Conservation (phyloP, 92 coral and sea anemone genomes). For the Muricea muricata region DNA sequence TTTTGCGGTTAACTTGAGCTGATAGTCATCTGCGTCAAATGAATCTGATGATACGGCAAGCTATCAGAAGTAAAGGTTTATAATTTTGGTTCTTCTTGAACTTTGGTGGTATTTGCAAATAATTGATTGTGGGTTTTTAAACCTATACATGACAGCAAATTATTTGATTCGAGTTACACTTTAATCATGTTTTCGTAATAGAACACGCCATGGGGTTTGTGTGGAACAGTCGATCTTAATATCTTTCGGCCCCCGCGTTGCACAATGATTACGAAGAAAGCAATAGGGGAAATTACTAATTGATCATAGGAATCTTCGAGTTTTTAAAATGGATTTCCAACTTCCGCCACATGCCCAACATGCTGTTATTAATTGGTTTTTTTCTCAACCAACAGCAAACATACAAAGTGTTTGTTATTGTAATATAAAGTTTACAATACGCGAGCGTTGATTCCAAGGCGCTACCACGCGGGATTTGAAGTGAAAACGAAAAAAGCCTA, state of each 20-base stretch:
- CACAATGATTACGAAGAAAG: neutral
- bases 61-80: neutral
- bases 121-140: neutral
- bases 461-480: too few species aligned
- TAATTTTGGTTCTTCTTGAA: neutral
- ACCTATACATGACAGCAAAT: neutral
- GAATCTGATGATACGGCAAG: neutral
- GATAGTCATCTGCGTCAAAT: neutral
- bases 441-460: too few species aligned
- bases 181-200: neutral
- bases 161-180: neutral
- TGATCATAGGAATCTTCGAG: neutral
- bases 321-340: neutral
- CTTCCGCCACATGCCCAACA: neutral
- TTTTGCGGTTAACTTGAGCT: too few species aligned
- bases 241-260: neutral
- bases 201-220: neutral
- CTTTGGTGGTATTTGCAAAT: constrained; percentile 8
- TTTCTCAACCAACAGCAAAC: neutral
- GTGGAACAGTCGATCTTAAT: neutral
- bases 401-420: neutral
- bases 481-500: too few species aligned
- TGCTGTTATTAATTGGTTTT: neutral
- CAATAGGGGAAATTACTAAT: neutral
- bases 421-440: too few species aligned